Conservation (phyloP, 1,140 invertebrate species). For the Atta texana region DNA sequence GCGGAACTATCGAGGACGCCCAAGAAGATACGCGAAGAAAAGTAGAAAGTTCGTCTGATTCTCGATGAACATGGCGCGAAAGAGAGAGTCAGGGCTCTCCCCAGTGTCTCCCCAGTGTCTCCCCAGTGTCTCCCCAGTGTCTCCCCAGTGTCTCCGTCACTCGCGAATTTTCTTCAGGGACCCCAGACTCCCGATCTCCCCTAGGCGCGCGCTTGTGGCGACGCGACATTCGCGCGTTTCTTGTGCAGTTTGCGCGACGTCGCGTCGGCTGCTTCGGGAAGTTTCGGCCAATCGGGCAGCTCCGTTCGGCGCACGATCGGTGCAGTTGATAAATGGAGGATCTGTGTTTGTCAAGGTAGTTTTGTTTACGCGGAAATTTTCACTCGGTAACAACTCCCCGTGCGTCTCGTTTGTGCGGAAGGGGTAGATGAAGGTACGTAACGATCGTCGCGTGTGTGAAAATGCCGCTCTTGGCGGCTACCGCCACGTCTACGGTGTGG, state of each 20-base stretch:
- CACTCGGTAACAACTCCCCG: slow-evolving; percentile 80
- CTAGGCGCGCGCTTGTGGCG: background rate
- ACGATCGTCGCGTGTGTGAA: slow-evolving; percentile 34
- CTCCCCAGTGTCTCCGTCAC: no score
- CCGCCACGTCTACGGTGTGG: slow-evolving; percentile 7
- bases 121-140: background rate
- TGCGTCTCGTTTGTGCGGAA: slow-evolving; percentile 81
- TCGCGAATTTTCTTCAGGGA: background rate
- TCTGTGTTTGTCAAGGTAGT: slow-evolving; percentile 86
- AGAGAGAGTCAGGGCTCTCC: background rate
- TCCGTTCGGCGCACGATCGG: slow-evolving; percentile 75
- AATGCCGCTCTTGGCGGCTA: slow-evolving; percentile 48
- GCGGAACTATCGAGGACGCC: background rate
- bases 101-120: no score
- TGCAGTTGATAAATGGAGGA: slow-evolving; percentile 85
- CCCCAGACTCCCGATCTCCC: background rate
- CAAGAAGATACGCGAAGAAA: background rate
- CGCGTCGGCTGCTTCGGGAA: slow-evolving; percentile 72
- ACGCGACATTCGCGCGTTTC: background rate
- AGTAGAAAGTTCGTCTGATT: background rate
- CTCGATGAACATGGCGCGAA: background rate
- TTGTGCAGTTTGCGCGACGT: slow-evolving; percentile 33
- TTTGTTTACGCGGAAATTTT: slow-evolving; percentile 86
- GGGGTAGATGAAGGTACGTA: slow-evolving; percentile 87
- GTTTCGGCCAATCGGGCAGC: slow-evolving; percentile 76